These are phyloP conservation scores for Elgaria multicarinata DNA, from an alignment of 2,113 vertebrate genomes.

Conservation along the genomic window DNA sequence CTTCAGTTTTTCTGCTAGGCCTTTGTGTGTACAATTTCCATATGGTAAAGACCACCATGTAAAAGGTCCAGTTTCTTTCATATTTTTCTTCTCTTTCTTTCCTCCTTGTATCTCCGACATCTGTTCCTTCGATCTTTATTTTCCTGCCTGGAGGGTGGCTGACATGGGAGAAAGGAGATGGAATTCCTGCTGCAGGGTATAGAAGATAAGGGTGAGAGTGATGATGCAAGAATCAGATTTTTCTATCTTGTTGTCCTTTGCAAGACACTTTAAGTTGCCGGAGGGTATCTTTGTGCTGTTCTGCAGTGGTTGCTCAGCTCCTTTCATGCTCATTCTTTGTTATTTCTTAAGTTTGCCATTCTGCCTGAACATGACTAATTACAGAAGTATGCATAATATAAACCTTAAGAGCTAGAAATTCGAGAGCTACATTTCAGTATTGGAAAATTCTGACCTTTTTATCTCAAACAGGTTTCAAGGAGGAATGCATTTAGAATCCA, in stretches of 20 bases:
- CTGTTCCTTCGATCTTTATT: conserved; percentile 1
- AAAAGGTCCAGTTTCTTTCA: background rate
- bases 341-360: background rate
- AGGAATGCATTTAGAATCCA: background rate
- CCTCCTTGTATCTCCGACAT: background rate
- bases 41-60: background rate
- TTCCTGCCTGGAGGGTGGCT: background rate
- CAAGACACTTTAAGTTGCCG: background rate
- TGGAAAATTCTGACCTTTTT: conserved; percentile 10
- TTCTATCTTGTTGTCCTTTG: background rate
- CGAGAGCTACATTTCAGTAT: background rate
- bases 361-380: conserved; percentile 17
- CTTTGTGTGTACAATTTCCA: background rate
- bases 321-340: background rate
- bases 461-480: background rate
- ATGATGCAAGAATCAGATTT: conserved; percentile 4
- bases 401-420: background rate
- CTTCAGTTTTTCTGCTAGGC: background rate
- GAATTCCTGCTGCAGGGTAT: conserved; percentile 15
- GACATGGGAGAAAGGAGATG: conserved; percentile 2
- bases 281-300: conserved; percentile 15
- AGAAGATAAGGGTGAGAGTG: conserved; percentile 17
- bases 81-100: background rate
- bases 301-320: background rate
- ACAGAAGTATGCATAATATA: conserved; percentile 24